Evolutionary conservation across 2,113 vertebrate genomes (phyloP).

Genomic region (Petrocephalus zakoni): DNA sequence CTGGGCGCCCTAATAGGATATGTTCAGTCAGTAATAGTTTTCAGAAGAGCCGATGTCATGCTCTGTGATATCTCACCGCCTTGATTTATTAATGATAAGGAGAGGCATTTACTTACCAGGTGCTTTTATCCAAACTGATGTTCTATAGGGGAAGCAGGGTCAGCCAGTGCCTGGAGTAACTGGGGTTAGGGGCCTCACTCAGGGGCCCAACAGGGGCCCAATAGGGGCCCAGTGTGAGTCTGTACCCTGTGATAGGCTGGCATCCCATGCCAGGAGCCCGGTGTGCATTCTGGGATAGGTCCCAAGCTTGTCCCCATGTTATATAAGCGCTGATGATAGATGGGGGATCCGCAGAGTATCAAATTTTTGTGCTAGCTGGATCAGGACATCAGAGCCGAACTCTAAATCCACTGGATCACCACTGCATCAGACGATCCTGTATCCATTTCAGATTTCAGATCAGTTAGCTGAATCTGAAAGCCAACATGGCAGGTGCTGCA

Average conservation of each 20-base stretch:
- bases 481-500: neutral
- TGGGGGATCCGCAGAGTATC: neutral
- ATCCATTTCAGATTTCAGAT: neutral
- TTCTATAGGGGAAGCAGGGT: neutral
- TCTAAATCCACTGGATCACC: neutral
- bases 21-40: neutral
- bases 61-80: neutral
- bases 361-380: neutral
- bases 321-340: neutral
- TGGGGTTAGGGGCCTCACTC: too few relatives aligned
- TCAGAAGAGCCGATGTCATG: neutral
- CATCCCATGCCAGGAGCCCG: too few relatives aligned
- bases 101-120: conserved; percentile 10
- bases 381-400: neutral
- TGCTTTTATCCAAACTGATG: neutral
- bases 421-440: neutral
- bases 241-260: too few relatives aligned
- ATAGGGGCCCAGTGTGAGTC: too few relatives aligned
- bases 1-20: neutral
- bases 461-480: neutral
- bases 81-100: neutral
- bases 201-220: too few relatives aligned
- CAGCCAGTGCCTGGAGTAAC: neutral
- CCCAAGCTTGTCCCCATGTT: neutral
- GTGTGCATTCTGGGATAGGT: too few relatives aligned